Base-by-base conservation (phyloP, 2,113 vertebrate genomes). In the Nansenia antarctica region DNA sequence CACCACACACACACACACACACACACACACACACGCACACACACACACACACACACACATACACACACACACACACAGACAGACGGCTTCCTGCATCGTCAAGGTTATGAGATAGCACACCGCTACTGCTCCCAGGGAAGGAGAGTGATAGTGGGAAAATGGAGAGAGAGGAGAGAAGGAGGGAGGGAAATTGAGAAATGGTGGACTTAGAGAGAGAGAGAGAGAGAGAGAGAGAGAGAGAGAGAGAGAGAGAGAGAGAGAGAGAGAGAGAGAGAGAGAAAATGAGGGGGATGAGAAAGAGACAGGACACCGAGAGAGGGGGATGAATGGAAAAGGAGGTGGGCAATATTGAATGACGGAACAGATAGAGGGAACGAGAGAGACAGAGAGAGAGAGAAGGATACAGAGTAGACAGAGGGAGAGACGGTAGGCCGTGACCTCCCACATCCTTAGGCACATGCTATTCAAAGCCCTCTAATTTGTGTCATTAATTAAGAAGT, bases 401-500 rank as follows among this genome's bases (percentile, higher is more conserved):
- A 34, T 7, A 24, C n/a, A n/a, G n/a, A n/a, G n/a, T n/a, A n/a
- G n/a, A n/a, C n/a, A n/a, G 11, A 27, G 37, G 35, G 52, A 22
- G 59, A 54, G 14, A 64, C 80, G 72, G 80, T 29, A 14, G 77
- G 53, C 65, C 45, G 30, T 61, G 76, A 85, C 85, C 76, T 87
- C 82, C 79, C 76, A 74, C 86, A 71, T 89, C 88, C 87, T 88
- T 76, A 83, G 85, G 83, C 88, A 80, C 85, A 83, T 86, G 83
- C 86, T 89, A 86, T 86, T 87, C 84, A 86, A 85, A 85, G 85
- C 78, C 73, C 66, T 73, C 73, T 91, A 89, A 87, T 89, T 89
- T 82, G 85, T 82, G 87, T 85, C 84, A 89, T 91, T 90, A 87
- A 91, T 91, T 89, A 35, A 88, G 82, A 84, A 82, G 78, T 67